phyloP scores from a whole-genome alignment of 2,113 vertebrate genomes.

The Ictidomys tridecemlineatus region DNA sequence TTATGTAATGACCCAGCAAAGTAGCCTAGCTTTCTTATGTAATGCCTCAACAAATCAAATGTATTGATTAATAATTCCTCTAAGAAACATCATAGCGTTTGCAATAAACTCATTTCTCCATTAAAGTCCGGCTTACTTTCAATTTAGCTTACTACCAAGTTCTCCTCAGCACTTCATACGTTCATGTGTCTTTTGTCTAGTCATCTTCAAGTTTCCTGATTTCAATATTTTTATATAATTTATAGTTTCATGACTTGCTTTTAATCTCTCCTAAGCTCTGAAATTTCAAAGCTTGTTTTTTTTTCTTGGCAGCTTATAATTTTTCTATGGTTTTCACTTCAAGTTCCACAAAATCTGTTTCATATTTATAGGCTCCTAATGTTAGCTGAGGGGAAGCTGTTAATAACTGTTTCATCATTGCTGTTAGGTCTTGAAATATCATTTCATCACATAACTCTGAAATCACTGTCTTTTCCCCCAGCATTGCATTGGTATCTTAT shows the following conservation, averaged over 20 bases:
- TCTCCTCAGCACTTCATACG: not conserved
- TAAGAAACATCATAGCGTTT: conserved; percentile 43
- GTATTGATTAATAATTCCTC: not conserved
- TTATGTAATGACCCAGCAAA: not conserved
- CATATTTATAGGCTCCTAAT: conserved; percentile 97
- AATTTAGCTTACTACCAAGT: not conserved
- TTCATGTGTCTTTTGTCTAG: conserved; percentile 96
- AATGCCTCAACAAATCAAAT: not conserved
- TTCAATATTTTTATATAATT: conserved; percentile 96
- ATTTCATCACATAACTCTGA: conserved; percentile 99
- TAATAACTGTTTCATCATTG: conserved; percentile 99
- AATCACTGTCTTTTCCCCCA: conserved; percentile 97
- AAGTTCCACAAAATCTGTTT: conserved; percentile 97
- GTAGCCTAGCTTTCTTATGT: too few species aligned
- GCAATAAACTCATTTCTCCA: not conserved
- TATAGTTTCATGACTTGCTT: conserved; percentile 98
- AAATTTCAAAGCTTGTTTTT: conserved; percentile 98
- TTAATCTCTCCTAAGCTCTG: conserved; percentile 97
- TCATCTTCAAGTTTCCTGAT: conserved; percentile 98
- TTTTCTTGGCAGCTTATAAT: conserved; percentile 94
- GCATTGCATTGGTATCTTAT: conserved; percentile 97
- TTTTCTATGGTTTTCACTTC: conserved; percentile 98
- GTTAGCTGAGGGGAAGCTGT: conserved; percentile 98
- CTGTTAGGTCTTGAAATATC: conserved; percentile 99
- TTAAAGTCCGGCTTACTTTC: conserved; percentile 46